Base-by-base conservation (phyloP, 2,888 invertebrate genomes). In the Melieria crassipennis region DNA sequence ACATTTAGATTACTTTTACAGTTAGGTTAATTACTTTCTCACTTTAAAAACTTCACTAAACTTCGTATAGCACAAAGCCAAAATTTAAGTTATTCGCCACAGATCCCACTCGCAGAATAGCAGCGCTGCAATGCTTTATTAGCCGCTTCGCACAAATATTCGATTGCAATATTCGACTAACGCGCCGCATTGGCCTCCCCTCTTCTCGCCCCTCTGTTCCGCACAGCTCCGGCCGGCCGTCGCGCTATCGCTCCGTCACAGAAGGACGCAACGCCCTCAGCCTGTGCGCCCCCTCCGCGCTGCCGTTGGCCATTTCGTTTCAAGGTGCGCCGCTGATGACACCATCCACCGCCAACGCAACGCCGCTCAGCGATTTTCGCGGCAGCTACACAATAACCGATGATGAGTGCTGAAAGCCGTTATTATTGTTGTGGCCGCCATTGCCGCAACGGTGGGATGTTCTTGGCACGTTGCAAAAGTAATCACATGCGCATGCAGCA, bases 251-350 rank as follows among this genome's bases (percentile, higher is more conserved):
- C 67, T 91, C 92, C 4, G 92, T 91, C 7, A 92, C 91, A 30
- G 92, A 93, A 61, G 90, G 91, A 10, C 88, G 93, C 5, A 90
- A 92, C 11, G 91, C 93, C 0, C 89, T 92, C 4, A 92, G 92
- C 80, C 87, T 93, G 9, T 92, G 92, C 81, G 92, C 92, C 4
- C 89, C 92, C 16, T 92, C 93, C 42, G 91, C 93, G 1, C 86
- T 93, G 11, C 93, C 94, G 0, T 83, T 94, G 78, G 93, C 93
- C 74, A 92, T 93, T 83, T 93, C 93, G 75, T 89, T 93, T 67
- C 91, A 93, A 80, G 92, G 92, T 6, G 90, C 92, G 75, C 87
- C 82, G 74, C 81, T 81, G 78, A 84, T 84, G 84, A 84, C 84
- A 79, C 87, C 80, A 75, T 84, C 86, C 50, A 81, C 85, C 16